Percentiles rank a stretch among this genome's conserved stretches.
These are phyloP conservation scores for Drosophila picticornis DNA, from an alignment of 2,888 invertebrate genomes.

Conservation along the genomic window DNA sequence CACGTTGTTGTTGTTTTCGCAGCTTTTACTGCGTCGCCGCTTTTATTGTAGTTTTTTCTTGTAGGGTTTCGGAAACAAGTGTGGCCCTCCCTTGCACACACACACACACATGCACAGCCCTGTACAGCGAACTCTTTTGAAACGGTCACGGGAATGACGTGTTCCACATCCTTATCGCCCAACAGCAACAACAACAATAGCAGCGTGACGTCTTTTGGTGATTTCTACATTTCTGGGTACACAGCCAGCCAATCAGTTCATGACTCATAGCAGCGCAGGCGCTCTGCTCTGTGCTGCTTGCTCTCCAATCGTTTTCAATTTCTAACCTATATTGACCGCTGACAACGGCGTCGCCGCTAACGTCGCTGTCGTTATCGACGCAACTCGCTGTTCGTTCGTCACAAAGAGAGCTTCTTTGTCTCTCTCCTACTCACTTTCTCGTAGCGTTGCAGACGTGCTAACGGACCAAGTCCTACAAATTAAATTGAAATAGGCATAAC, in stretches of 20 bases:
- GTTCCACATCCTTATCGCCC: slow-evolving; percentile 71
- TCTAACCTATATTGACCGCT: slow-evolving; percentile 64
- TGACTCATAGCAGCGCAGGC: slow-evolving; percentile 64
- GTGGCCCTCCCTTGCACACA: slow-evolving; percentile 60
- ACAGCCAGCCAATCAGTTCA: slow-evolving; percentile 8
- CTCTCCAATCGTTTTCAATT: slow-evolving; percentile 37
- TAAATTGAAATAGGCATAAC: not conserved
- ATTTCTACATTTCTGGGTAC: slow-evolving; percentile 19
- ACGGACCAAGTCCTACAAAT: slow-evolving; percentile 75
- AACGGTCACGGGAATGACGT: slow-evolving; percentile 66
- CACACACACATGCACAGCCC: slow-evolving; percentile 18
- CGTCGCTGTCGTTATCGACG: slow-evolving; percentile 1
- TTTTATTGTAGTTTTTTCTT: slow-evolving; percentile 68
- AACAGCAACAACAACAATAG: slow-evolving; percentile 6
- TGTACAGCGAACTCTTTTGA: slow-evolving; percentile 51
- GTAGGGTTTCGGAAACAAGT: slow-evolving; percentile 69
- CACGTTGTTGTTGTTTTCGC: slow-evolving; percentile 53
- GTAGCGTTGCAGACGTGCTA: slow-evolving; percentile 19
- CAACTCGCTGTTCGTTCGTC: slow-evolving; percentile 31
- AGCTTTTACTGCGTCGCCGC: slow-evolving; percentile 66
- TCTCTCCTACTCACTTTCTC: slow-evolving; percentile 21
- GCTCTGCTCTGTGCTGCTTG: slow-evolving; percentile 4
- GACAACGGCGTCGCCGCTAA: slow-evolving; percentile 3
- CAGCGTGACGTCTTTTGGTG: slow-evolving; percentile 55
- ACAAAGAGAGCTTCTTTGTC: slow-evolving; percentile 12